Base-by-base conservation (phyloP, 2,888 invertebrate genomes). In the Microdon myrmicae region DNA sequence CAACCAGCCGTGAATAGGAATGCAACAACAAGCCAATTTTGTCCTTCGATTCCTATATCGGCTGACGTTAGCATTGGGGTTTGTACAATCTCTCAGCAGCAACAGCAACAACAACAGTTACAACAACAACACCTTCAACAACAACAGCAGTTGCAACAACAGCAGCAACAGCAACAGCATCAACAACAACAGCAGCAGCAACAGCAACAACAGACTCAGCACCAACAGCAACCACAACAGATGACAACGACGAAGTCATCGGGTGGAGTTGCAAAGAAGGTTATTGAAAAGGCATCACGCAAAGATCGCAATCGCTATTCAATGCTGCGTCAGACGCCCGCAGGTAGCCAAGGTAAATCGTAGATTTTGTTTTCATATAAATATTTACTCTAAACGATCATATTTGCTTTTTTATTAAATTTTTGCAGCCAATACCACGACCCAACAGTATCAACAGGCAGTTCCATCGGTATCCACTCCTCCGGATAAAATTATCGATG, bases 401-500 rank as follows among this genome's bases (percentile, higher is more conserved):
- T 34, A 22, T 14, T 22, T 32, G 9, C 23, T 10, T 14, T n/a
- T 44, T 29, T 29, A 10, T n/a, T n/a, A 1, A 6, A 9, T 13
- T 32, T 16, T 10, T 31, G 7, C 17, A 71, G 69, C 67, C 7
- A 70, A 68, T 25, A 70, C 69, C 7, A 68, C 69, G 7, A 60
- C 68, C 23, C 67, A 69, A 16, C 80, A 77, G 32, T 70, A 76
- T 9, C 74, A 76, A 35, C 76, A 75, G 60, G 74, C 74, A 10
- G 72, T 74, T 25, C 78, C 77, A 67, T 80, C 82, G 48, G 60
- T 60, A 3, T 9, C 67, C 8, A 73, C 72, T 12, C 81, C 83
- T 67, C 84, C 87, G 69, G 88, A 87, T 77, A 87, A 87, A 70
- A 87, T 87, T 70, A 90, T 94, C 84, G 96, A 98, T 79, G 90